Conservation (phyloP, 1,140 invertebrate genomes). For the Diuraphis noxia region DNA sequence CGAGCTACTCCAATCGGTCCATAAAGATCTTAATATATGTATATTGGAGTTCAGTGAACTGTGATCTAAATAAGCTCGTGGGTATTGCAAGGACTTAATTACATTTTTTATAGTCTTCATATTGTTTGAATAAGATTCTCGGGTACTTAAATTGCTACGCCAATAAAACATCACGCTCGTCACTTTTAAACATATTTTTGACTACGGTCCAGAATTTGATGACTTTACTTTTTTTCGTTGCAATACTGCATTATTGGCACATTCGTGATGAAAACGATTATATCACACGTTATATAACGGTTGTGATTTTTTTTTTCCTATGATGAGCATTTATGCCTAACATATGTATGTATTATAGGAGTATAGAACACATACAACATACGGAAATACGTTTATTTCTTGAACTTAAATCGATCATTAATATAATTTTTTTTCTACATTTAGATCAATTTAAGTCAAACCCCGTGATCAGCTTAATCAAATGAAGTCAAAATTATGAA, state of each 20-base stretch:
- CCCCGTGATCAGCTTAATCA: neutral
- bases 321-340: neutral
- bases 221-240: neutral
- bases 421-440: neutral
- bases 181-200: slow-evolving; percentile 46
- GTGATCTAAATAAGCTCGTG: slow-evolving; percentile 37
- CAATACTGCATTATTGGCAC: neutral
- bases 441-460: neutral
- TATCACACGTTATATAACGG: slow-evolving; percentile 1
- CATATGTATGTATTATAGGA: neutral
- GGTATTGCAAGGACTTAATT: slow-evolving; percentile 33
- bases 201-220: slow-evolving; percentile 28
- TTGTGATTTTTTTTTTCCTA: neutral
- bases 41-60: slow-evolving; percentile 34
- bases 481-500: neutral
- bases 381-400: neutral
- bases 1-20: slow-evolving; percentile 21
- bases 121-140: slow-evolving; percentile 19
- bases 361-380: neutral
- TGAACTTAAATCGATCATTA: neutral
- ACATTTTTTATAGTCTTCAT: slow-evolving; percentile 29
- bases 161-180: slow-evolving; percentile 22
- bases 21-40: slow-evolving; percentile 30
- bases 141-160: slow-evolving; percentile 6
- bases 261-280: neutral